Conservation (phyloP, 2,797 vertebrate species). For the Synaphobranchus kaupii region DNA sequence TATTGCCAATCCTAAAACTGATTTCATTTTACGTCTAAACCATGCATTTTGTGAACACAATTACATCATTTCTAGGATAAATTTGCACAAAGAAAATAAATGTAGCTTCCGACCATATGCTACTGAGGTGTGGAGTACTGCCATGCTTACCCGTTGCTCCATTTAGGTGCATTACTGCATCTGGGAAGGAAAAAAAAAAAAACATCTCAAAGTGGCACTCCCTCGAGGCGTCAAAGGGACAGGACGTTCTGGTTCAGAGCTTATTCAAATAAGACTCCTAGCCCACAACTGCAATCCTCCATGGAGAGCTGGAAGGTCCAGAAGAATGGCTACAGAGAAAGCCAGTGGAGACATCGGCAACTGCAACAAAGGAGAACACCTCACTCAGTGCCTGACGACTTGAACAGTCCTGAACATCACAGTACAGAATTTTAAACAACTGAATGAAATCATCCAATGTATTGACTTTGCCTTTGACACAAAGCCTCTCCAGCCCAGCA, state of each 20-base stretch:
- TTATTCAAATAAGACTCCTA: constrained; percentile 37
- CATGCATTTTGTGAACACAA: constrained; percentile 6
- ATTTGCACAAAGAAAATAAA: constrained; percentile 20
- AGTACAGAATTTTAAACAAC: background rate
- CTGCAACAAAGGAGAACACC: constrained; percentile 34
- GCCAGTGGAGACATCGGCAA: constrained; percentile 28
- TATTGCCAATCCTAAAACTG: background rate
- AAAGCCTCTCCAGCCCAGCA: background rate
- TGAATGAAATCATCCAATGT: background rate
- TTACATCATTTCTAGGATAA: constrained; percentile 11
- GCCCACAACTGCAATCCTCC: constrained; percentile 29
- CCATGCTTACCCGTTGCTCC: constrained; percentile 4
- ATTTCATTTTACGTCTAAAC: background rate
- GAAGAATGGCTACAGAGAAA: constrained; percentile 23
- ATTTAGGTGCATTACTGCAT: constrained; percentile 17
- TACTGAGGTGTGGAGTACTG: background rate
- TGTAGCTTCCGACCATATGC: background rate
- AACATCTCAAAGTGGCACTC: constrained; percentile 30
- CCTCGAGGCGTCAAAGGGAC: constrained; percentile 25
- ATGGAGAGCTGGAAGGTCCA: constrained; percentile 27
- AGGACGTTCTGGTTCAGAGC: constrained; percentile 32
- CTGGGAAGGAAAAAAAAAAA: constrained; percentile 21
- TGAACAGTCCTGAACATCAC: background rate
- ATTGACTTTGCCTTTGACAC: background rate
- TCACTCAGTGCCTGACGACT: constrained; percentile 18